Base-by-base conservation (phyloP, 2,113 vertebrate genomes). In the Centropristis striata region DNA sequence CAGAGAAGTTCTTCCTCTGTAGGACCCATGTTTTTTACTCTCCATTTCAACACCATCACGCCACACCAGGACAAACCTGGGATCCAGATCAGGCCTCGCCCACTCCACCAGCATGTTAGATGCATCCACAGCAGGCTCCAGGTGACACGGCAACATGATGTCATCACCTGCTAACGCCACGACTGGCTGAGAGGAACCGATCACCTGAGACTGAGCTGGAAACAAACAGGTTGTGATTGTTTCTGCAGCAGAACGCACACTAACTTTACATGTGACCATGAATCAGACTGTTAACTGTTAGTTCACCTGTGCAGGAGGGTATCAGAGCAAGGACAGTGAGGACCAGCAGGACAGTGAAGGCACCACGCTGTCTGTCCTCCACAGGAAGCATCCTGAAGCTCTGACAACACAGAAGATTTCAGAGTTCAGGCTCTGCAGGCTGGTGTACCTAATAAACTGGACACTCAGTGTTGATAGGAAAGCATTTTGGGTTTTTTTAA, bases 41-140 rank as follows among this genome's bases (percentile, higher is more conserved):
- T 42, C 15, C 0, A 71, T 58, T 14, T 68, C 66, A 5, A 1
- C 27, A 0, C 58, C 58, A 0, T 14, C n/a, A 2, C 63, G n/a
- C 37, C 61, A 46, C 57, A 68, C 15, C 0, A 28, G 14, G 0
- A 74, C 39, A 54, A 54, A 74, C 46, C 0, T 60, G 0, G 63
- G 70, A 5, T 51, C 8, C 55, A 74, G 47, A 18, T 68, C 71
- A 1, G 37, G 10, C 27, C 63, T 8, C 2, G n/a, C 10, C 78
- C 78, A 74, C 55, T 61, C 71, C 11, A 68, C 2, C 1, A 54
- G 46, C 63, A 67, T 18, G 1, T 18, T 27, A 2, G 25, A 32
- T 20, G 18, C 63, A 47, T 74, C 11, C 37, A 39, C n/a, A 28
- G 12, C 47, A 2, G 78, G 78, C 0, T 23, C 2, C 21, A 81